Evolutionary conservation across 2,113 vertebrate genomes (phyloP).

Genomic region (Atlantisia rogersi): DNA sequence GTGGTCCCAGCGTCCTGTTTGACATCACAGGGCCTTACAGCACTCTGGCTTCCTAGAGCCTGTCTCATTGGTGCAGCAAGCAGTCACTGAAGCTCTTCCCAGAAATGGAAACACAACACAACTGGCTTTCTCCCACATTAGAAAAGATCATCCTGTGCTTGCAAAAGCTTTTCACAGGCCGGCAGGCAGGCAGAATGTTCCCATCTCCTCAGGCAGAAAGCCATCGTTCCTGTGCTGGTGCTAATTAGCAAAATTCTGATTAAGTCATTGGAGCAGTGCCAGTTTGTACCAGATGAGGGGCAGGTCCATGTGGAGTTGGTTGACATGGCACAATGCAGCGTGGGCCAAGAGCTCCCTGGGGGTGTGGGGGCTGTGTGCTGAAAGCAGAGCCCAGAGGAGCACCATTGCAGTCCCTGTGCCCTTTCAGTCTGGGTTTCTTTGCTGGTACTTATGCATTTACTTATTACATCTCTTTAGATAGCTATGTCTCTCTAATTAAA

Average conservation of each 20-base stretch:
- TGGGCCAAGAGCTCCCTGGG: background rate
- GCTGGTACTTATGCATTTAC: background rate
- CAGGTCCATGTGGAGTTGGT: background rate
- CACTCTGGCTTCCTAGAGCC: background rate
- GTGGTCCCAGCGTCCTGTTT: background rate
- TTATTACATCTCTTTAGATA: background rate
- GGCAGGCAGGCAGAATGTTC: slow-evolving; percentile 30
- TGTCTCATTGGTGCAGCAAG: accelerated
- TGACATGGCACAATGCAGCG: accelerated
- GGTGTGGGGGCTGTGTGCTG: background rate
- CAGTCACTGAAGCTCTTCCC: background rate
- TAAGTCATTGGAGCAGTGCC: slow-evolving; percentile 31
- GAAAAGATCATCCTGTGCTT: slow-evolving; percentile 2
- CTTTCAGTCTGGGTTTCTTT: background rate
- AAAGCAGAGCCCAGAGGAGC: background rate
- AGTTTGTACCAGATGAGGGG: slow-evolving; percentile 3
- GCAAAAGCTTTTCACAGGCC: slow-evolving; percentile 49
- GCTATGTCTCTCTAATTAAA: background rate
- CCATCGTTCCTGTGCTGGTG: background rate
- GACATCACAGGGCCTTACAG: background rate
- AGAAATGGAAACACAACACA: background rate
- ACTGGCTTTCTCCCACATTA: background rate
- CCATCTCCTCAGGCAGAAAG: slow-evolving; percentile 26
- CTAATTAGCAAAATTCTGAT: slow-evolving; percentile 50
- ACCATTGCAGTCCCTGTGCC: background rate